phyloP scores from a whole-genome alignment of 1,140 invertebrate genomes.

The Carposina sasakii region DNA sequence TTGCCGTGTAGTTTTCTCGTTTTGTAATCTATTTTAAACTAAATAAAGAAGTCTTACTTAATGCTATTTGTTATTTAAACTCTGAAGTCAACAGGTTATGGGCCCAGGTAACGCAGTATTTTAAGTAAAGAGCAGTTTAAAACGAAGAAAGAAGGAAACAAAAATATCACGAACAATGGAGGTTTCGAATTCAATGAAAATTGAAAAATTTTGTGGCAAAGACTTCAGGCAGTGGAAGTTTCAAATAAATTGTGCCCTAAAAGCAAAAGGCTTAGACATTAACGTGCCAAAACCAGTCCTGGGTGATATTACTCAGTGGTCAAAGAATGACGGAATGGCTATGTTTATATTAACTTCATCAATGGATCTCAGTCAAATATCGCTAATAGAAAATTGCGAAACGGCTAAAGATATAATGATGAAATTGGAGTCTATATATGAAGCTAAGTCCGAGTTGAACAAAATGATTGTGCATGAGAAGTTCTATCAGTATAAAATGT shows the following conservation, averaged over 20 bases:
- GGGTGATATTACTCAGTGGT: too few species aligned
- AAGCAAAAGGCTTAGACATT: constrained; percentile 28
- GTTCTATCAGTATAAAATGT: constrained; percentile 35
- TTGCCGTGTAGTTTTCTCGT: too few species aligned
- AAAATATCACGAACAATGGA: neutral
- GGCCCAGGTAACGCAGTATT: too few species aligned
- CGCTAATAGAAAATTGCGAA: constrained; percentile 10
- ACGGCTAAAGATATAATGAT: constrained; percentile 17
- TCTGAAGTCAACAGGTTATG: too few species aligned
- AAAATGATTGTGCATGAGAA: constrained; percentile 34
- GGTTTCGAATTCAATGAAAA: constrained; percentile 12
- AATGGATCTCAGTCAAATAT: constrained; percentile 6
- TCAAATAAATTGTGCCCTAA: constrained; percentile 25
- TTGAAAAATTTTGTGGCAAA: constrained; percentile 32
- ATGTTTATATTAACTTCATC: constrained; percentile 9
- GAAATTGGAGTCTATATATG: constrained; percentile 34
- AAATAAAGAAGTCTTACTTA: too few species aligned
- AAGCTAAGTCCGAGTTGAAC: constrained; percentile 26
- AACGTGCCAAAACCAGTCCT: neutral
- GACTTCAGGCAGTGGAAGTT: constrained; percentile 34
- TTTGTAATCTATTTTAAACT: too few species aligned
- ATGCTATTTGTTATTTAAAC: too few species aligned
- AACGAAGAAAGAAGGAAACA: too few species aligned
- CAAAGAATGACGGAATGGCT: constrained; percentile 6
- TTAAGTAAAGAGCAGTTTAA: too few species aligned